A percentile compares a stretch with the other conserved stretches of the same genome.
These are phyloP conservation scores for Trichosurus vulpecula DNA, from an alignment of 2,797 vertebrate species.

Conservation along the genomic window DNA sequence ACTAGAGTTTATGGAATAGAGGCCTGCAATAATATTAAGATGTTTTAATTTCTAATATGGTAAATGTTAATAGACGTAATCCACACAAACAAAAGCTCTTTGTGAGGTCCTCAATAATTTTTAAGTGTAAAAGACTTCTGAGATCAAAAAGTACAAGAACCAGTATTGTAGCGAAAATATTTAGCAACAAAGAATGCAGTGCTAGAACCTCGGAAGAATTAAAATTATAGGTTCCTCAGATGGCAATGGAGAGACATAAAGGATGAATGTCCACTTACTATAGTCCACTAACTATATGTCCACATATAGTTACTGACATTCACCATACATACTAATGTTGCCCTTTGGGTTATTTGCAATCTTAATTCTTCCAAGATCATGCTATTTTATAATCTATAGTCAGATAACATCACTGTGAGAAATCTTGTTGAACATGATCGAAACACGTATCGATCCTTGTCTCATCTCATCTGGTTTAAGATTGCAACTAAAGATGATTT, in stretches of 20 bases:
- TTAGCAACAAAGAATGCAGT: neutral
- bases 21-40: neutral
- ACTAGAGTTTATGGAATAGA: neutral
- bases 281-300: too few species aligned
- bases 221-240: neutral
- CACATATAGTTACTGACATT: neutral
- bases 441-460: neutral
- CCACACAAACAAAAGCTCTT: neutral
- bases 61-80: neutral
- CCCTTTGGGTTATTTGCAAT: neutral
- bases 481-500: neutral
- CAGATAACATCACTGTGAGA: neutral
- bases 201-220: neutral
- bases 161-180: neutral
- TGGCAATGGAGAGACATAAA: neutral
- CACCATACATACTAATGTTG: neutral
- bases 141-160: neutral
- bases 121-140: neutral
- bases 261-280: neutral
- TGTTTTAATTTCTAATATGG: neutral
- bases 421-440: neutral
- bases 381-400: neutral
- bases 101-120: neutral
- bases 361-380: neutral
- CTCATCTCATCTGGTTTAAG: neutral